Base-by-base conservation (phyloP, 1,140 invertebrate genomes). In the Spodoptera frugiperda region DNA sequence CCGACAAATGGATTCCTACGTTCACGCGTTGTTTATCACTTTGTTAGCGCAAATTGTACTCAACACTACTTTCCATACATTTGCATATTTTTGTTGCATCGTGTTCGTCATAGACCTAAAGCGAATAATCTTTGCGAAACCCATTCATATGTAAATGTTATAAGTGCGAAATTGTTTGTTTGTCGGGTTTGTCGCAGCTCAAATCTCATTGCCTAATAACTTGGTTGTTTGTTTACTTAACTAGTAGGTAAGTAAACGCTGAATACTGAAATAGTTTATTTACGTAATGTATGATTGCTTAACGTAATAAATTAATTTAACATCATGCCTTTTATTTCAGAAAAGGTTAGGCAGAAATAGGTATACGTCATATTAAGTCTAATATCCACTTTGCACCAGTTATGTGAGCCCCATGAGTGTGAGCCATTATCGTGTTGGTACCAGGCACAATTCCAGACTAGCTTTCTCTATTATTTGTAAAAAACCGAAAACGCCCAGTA, bases 11-110 rank as follows among this genome's bases (percentile, higher is more conserved):
- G 15, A 63, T 39, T 4, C 33, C 6, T 39, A 44, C 59, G 15
- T 19, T 15, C n/a, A 39, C 1, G 10, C 17, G 0, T 63, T 63
- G 15, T 44, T 63, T 44, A 17, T 30, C 54, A 57, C 21, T 57
- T 30, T 14, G 12, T 21, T 30, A 57, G 11, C 25, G 25, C 53
- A 39, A 39, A 39, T 39, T 57, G 54, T 44, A 17, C 17, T 44
- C 33, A 4, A 11, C n/a, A 15, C 5, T 10, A 17, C 33, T 63
- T 63, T 44, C 15, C 33, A 63, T 63, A 44, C 33, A 63, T 63
- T 63, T 63, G 33, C 59, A 63, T 63, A 63, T 44, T 63, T 44
- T 63, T 63, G 55, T 33, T 33, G 25, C 55, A 59, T 33, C 25
- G 14, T 57, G n/a, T 61, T 39, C 30, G 33, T 39, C 30, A n/a